phyloP scores from a whole-genome alignment of 2,113 vertebrate species.

The Irena cyanogastra region DNA sequence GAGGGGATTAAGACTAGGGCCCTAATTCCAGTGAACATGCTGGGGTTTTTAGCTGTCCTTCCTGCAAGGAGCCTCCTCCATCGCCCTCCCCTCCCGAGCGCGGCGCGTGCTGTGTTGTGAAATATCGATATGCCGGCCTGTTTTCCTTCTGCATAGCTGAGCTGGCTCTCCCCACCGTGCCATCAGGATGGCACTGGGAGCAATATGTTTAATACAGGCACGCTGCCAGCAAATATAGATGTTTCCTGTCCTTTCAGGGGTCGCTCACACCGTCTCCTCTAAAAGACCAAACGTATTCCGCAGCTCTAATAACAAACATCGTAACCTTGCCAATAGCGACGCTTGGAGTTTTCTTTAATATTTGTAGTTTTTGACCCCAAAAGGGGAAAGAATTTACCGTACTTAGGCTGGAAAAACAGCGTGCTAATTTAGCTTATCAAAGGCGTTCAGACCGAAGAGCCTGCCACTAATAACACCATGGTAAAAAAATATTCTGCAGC shows the following conservation, averaged over 20 bases:
- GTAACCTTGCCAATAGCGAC: conserved; percentile 56
- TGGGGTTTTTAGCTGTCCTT: conserved; percentile 76
- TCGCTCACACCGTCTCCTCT: not conserved
- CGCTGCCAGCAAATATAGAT: conserved; percentile 13
- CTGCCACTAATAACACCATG: conserved; percentile 24
- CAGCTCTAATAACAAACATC: conserved; percentile 68
- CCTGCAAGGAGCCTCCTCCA: conserved; percentile 71
- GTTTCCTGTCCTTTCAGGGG: conserved; percentile 40
- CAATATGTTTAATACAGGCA: conserved; percentile 22
- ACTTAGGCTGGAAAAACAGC: conserved; percentile 54
- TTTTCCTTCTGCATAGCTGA: conserved; percentile 63
- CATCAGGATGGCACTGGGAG: conserved; percentile 56
- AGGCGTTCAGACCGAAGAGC: conserved; percentile 8
- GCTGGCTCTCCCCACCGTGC: conserved; percentile 33
- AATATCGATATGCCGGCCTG: conserved; percentile 44
- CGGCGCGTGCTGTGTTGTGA: conserved; percentile 33
- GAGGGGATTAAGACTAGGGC: conserved; percentile 75
- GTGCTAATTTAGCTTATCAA: conserved; percentile 55
- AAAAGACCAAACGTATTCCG: conserved; percentile 7
- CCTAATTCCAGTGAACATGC: conserved; percentile 76
- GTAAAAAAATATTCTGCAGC: not conserved
- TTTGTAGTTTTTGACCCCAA: conserved; percentile 63
- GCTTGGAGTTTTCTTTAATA: conserved; percentile 53
- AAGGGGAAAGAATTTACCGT: conserved; percentile 64
- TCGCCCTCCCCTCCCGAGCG: conserved; percentile 46